Percentiles rank a stretch among this genome's conserved stretches.
Conservation (phyloP, 2,888 invertebrate genomes). For the Sarcophaga carnaria region DNA sequence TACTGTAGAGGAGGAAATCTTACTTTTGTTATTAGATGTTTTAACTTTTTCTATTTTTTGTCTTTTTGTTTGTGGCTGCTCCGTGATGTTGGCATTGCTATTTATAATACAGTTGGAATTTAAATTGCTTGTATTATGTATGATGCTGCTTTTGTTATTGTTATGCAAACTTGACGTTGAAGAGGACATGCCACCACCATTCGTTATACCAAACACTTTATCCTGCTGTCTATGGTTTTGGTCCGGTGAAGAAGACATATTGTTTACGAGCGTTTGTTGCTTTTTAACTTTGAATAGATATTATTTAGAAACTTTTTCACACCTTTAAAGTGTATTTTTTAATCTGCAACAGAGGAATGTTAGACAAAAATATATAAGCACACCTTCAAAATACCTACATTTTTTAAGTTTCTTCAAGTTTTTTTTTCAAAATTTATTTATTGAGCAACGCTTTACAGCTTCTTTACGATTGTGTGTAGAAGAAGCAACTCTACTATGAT, state of each 20-base stretch:
- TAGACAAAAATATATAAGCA: background rate
- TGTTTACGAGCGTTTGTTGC: slow-evolving; percentile 47
- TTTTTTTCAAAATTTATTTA: background rate
- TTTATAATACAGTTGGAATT: slow-evolving; percentile 43
- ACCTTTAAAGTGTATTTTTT: background rate
- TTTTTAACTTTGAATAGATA: background rate
- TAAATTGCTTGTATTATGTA: slow-evolving; percentile 32
- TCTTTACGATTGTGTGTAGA: slow-evolving; percentile 35
- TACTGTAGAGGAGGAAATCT: slow-evolving; percentile 36
- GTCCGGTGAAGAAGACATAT: slow-evolving; percentile 60
- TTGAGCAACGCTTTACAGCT: slow-evolving; percentile 26
- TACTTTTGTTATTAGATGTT: slow-evolving; percentile 48
- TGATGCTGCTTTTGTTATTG: slow-evolving; percentile 57
- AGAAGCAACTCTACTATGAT: slow-evolving; percentile 64
- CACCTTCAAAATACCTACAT: background rate
- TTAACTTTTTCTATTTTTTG: slow-evolving; percentile 85
- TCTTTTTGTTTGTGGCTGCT: slow-evolving; percentile 93
- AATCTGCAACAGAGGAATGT: slow-evolving; percentile 25
- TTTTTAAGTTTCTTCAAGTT: background rate
- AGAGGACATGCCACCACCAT: slow-evolving; percentile 21
- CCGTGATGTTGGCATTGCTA: slow-evolving; percentile 85
- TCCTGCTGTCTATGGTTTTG: slow-evolving; percentile 52
- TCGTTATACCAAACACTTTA: slow-evolving; percentile 33
- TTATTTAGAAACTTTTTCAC: background rate
- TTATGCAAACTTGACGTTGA: slow-evolving; percentile 44